Evolutionary conservation across 2,888 invertebrate genomes (phyloP).

Genomic region (Pheosia tremula): DNA sequence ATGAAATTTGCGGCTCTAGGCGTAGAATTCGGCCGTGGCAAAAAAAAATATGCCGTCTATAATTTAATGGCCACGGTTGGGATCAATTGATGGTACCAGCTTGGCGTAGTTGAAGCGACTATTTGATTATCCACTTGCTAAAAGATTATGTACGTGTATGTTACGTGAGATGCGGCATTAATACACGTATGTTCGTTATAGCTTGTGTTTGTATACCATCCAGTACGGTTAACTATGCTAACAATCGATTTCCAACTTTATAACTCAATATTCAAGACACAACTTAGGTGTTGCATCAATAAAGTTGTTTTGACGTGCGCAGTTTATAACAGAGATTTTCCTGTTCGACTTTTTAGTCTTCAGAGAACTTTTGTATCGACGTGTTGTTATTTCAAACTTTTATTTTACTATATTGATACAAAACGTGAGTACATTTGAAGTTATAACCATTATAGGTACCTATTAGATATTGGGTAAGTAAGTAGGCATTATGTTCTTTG

Average conservation of each 20-base stretch:
- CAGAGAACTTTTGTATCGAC: background rate
- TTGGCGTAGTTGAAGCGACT: no score
- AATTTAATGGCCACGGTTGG: no score
- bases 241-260: conserved; percentile 9
- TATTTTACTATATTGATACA: background rate
- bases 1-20: no score
- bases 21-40: no score
- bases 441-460: no score
- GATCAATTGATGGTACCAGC: no score
- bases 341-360: conserved; percentile 1
- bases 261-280: background rate
- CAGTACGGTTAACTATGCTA: conserved; percentile 4
- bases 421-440: background rate
- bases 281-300: background rate
- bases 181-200: background rate
- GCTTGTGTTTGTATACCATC: background rate
- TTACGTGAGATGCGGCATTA: conserved; percentile 3
- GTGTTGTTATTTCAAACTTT: background rate
- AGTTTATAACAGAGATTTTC: background rate
- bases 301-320: background rate
- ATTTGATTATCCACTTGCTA: no score
- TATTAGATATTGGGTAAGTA: no score
- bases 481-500: no score
- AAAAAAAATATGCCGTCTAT: no score
- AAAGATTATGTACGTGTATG: background rate